Percentiles rank a stretch among this genome's conserved stretches.
Evolutionary conservation across 2,797 vertebrate genomes (phyloP).

Genomic region (Halcyon leucocephala): DNA sequence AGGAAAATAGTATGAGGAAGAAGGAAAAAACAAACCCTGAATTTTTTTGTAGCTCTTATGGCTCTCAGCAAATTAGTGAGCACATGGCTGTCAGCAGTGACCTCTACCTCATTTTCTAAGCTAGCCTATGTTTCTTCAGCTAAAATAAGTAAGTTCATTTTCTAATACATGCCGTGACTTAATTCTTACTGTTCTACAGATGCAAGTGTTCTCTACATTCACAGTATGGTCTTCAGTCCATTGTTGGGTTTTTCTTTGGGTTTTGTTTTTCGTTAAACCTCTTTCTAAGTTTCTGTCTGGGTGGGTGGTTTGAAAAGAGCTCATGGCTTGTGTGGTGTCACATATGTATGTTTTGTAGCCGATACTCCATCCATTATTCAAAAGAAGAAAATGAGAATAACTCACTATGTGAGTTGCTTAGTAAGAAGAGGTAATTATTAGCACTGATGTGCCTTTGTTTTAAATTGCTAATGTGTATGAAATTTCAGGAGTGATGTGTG

Average conservation of each 20-base stretch:
- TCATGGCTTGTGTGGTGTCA: background rate
- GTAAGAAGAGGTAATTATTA: background rate
- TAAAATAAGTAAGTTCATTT: background rate
- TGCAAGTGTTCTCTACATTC: background rate
- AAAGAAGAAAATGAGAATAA: background rate
- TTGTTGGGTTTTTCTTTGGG: background rate
- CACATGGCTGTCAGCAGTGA: accelerated
- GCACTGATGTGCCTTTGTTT: background rate
- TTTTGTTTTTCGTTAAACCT: background rate
- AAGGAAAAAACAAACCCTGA: background rate
- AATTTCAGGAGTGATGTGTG: background rate
- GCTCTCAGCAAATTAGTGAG: background rate
- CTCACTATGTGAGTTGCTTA: background rate
- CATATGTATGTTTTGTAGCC: background rate
- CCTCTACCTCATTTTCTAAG: background rate
- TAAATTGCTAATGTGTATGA: background rate
- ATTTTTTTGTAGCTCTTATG: background rate
- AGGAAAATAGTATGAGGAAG: background rate
- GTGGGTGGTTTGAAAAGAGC: background rate
- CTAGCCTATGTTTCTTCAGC: background rate
- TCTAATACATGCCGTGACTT: background rate
- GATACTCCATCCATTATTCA: background rate
- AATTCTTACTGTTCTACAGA: background rate
- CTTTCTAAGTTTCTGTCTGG: background rate
- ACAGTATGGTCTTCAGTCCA: background rate